Evolutionary conservation across 2,888 invertebrate genomes (phyloP).

Genomic region (Zele albiditarsus): DNA sequence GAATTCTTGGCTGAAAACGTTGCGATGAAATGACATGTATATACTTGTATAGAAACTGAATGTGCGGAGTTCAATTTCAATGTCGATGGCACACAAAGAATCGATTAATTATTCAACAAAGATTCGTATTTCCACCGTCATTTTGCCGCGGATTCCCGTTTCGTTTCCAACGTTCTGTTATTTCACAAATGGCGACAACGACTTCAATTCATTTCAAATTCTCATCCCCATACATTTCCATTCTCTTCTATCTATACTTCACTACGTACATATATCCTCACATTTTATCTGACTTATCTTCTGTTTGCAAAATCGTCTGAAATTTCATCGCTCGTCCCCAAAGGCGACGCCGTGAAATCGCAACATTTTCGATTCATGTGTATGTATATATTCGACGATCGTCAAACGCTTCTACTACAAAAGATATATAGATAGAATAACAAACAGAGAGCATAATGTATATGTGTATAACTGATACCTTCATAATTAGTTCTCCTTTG

Average conservation of each 20-base stretch:
- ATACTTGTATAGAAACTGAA: not conserved
- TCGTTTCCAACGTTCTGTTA: slow-evolving; percentile 48
- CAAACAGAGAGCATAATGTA: not conserved
- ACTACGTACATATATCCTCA: not conserved
- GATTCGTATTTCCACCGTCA: slow-evolving; percentile 52
- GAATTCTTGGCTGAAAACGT: not conserved
- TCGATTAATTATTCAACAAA: slow-evolving; percentile 61
- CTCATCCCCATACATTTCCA: not conserved
- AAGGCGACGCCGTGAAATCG: slow-evolving; percentile 41
- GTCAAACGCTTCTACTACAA: slow-evolving; percentile 24
- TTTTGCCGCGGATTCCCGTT: slow-evolving; percentile 48
- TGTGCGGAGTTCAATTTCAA: slow-evolving; percentile 8
- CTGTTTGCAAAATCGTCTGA: slow-evolving; percentile 31
- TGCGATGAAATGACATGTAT: not conserved
- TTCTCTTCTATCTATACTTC: slow-evolving; percentile 3
- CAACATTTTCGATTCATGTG: slow-evolving; percentile 34
- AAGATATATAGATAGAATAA: not conserved
- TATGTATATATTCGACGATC: slow-evolving; percentile 27
- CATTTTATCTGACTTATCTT: not conserved
- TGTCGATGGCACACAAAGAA: slow-evolving; percentile 50
- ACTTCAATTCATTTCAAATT: slow-evolving; percentile 12
- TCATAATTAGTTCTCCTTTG: slow-evolving; percentile 59
- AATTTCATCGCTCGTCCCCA: slow-evolving; percentile 39
- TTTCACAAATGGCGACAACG: slow-evolving; percentile 31
- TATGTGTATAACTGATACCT: slow-evolving; percentile 50